These are phyloP conservation scores for Peromyscus nudipes DNA, from an alignment of 2,797 vertebrate species.

Conservation along the genomic window DNA sequence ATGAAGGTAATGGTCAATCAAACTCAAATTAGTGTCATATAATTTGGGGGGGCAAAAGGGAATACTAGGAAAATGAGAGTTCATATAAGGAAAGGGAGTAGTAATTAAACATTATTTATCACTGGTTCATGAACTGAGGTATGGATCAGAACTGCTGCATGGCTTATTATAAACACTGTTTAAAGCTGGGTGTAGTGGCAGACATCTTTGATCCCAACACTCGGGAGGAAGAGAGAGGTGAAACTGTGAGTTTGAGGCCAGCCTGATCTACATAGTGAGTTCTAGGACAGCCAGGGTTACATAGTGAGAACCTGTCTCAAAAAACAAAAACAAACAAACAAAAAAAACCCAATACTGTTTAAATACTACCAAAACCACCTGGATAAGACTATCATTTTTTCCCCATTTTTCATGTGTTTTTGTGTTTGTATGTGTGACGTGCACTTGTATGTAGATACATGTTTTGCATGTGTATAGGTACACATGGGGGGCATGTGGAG, in stretches of 20 bases:
- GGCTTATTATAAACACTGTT: not conserved
- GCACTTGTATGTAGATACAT: not conserved
- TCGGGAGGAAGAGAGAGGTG: not conserved
- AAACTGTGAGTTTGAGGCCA: not conserved
- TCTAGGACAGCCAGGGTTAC: not conserved
- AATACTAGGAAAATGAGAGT: not conserved
- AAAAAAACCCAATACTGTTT: constrained; percentile 13
- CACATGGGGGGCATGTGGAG: not conserved
- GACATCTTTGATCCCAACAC: not conserved
- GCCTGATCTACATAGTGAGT: not conserved
- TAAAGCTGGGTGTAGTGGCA: not conserved
- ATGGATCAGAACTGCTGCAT: not conserved
- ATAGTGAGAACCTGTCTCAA: not conserved
- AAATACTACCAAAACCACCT: not conserved
- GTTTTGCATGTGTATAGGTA: not conserved
- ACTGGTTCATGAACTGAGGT: not conserved
- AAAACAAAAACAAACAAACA: not conserved
- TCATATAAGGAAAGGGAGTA: not conserved
- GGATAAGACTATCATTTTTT: constrained; percentile 7
- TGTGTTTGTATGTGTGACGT: not conserved
- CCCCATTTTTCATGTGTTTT: not conserved
- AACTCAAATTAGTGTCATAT: not conserved
- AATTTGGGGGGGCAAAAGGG: not conserved
- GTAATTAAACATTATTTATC: constrained; percentile 24
- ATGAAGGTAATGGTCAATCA: not conserved